These are phyloP conservation scores for Blennius ocellaris DNA, from an alignment of 2,113 vertebrate species.

Conservation along the genomic window DNA sequence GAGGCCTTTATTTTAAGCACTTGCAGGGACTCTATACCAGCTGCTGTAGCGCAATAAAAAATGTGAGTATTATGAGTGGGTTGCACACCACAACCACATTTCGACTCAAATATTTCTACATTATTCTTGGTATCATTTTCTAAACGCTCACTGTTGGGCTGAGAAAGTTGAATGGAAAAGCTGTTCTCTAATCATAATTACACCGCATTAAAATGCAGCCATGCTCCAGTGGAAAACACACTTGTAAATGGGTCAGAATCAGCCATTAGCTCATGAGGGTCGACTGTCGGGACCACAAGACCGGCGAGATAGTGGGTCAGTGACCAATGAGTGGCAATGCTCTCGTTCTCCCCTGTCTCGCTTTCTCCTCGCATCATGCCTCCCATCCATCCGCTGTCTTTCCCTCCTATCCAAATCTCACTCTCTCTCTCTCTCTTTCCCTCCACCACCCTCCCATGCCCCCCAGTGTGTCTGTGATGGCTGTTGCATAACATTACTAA, in stretches of 20 bases:
- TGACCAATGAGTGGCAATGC: slow-evolving; percentile 41
- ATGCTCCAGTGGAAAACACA: slow-evolving; percentile 11
- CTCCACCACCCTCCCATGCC: slow-evolving; percentile 20
- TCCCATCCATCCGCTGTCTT: slow-evolving; percentile 5
- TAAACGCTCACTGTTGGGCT: not conserved
- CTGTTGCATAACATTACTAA: slow-evolving; percentile 69
- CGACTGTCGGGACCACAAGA: slow-evolving; percentile 21
- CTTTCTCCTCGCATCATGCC: not conserved
- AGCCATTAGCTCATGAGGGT: slow-evolving; percentile 38
- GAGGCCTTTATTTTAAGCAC: slow-evolving; percentile 11
- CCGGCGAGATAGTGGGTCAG: slow-evolving; percentile 48
- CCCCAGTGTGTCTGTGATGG: slow-evolving; percentile 58
- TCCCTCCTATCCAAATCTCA: slow-evolving; percentile 2
- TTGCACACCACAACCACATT: no score
- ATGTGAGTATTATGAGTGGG: not conserved
- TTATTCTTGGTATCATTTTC: not conserved
- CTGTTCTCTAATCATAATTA: slow-evolving; percentile 11
- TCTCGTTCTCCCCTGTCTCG: slow-evolving; percentile 4
- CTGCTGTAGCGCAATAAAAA: not conserved
- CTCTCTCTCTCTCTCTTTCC: not conserved
- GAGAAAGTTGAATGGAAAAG: slow-evolving; percentile 14
- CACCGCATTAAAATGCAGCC: slow-evolving; percentile 16
- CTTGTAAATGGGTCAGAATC: slow-evolving; percentile 50
- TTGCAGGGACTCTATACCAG: not conserved
- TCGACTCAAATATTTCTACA: not conserved